phyloP scores from a whole-genome alignment of 2,797 vertebrate genomes.

The Enteromius radiatus region DNA sequence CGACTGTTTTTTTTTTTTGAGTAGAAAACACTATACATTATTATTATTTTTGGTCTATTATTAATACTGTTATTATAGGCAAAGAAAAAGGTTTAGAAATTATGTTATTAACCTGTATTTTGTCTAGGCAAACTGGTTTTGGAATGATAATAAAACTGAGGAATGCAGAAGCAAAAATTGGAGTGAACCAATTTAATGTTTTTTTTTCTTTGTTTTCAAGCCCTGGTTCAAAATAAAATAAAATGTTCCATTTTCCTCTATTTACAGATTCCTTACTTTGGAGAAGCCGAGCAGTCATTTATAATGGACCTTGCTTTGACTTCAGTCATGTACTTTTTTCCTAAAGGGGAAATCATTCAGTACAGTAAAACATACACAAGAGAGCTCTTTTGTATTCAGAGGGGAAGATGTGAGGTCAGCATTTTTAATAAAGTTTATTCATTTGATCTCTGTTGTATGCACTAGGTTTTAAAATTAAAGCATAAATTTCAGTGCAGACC shows the following conservation, averaged over 20 bases:
- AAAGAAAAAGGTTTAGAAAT: no score
- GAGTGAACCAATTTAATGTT: no score
- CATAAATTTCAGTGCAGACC: not conserved
- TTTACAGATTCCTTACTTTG: conserved; percentile 53
- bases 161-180: no score
- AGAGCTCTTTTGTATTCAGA: conserved; percentile 53
- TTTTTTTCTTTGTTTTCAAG: no score
- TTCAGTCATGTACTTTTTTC: conserved; percentile 54
- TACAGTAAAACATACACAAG: conserved; percentile 49
- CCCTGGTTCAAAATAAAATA: not conserved
- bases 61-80: no score
- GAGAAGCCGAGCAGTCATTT: conserved; percentile 35
- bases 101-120: no score
- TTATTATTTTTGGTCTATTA: no score
- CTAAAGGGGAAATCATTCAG: conserved; percentile 59
- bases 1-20: no score
- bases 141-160: no score
- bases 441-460: not conserved
- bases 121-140: no score
- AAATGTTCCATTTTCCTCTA: not conserved
- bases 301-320: conserved; percentile 43
- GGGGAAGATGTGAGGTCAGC: conserved; percentile 54
- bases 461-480: not conserved
- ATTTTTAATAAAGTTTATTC: not conserved
- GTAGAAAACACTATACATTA: no score